Conservation (phyloP, 2,113 vertebrate species). For the Coryphaenoides rupestris region DNA sequence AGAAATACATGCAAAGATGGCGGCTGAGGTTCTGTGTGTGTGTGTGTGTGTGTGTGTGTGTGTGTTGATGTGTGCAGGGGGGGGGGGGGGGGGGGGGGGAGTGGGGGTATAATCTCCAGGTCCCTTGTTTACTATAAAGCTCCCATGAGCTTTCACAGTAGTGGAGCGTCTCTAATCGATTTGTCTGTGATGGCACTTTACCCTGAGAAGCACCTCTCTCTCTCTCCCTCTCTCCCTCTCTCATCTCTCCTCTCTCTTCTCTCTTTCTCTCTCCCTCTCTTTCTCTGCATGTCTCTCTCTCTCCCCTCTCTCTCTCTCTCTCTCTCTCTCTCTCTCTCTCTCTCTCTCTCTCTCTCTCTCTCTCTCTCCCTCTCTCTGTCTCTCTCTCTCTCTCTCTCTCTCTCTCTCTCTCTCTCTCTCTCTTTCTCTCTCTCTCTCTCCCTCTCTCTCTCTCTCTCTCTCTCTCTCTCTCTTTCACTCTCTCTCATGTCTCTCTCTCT, state of each 20-base stretch:
- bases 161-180: conserved; percentile 98
- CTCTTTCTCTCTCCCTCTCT: conserved; percentile 66
- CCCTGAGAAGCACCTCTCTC: conserved; percentile 72
- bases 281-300: conserved; percentile 51
- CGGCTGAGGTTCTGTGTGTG: conserved; percentile 2
- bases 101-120: neutral
- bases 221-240: conserved; percentile 63
- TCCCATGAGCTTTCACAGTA: conserved; percentile 79
- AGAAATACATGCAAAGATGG: too few relatives aligned
- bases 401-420: too few relatives aligned
- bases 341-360: too few relatives aligned
- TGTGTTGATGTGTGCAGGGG: conserved; percentile 79
- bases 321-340: conserved; percentile 28
- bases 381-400: too few relatives aligned
- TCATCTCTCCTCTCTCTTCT: conserved; percentile 59
- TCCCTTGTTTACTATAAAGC: conserved; percentile 76
- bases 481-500: too few relatives aligned
- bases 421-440: too few relatives aligned
- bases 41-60: conserved; percentile 13
- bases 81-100: neutral
- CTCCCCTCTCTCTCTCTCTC: conserved; percentile 37
- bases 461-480: too few relatives aligned
- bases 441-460: too few relatives aligned
- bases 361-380: too few relatives aligned
- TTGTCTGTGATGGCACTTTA: conserved; percentile 86